Percentiles rank a stretch among this genome's conserved stretches.
Evolutionary conservation across 2,113 vertebrate species (phyloP).

Genomic region (Gallinago undulata): DNA sequence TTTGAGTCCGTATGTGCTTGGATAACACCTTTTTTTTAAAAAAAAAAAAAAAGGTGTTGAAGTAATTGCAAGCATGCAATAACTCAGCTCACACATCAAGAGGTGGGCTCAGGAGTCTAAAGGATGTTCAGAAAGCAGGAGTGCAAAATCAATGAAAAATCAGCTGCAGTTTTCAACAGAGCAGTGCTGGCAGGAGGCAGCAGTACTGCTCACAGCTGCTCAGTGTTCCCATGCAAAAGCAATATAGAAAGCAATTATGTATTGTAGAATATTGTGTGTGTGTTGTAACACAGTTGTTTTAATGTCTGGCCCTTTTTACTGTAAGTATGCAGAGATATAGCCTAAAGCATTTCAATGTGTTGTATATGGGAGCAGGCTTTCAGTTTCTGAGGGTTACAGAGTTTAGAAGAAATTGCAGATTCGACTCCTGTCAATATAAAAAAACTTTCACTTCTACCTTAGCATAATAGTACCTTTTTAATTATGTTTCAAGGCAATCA

Average conservation of each 20-base stretch:
- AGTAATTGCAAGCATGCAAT: neutral
- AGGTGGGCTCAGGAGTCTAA: neutral
- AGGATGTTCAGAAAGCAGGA: neutral
- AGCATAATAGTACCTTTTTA: neutral
- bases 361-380: neutral
- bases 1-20: neutral
- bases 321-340: neutral
- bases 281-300: neutral
- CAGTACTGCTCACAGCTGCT: neutral
- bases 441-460: neutral
- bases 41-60: neutral
- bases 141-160: neutral
- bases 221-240: rapidly evolving
- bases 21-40: rapidly evolving
- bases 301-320: neutral
- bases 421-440: neutral
- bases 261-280: neutral
- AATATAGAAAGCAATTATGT: neutral
- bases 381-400: neutral
- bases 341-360: neutral
- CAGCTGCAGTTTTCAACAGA: neutral
- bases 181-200: neutral
- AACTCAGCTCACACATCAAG: neutral
- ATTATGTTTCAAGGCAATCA: neutral
- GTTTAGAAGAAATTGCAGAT: neutral